Base-by-base conservation (phyloP, 2,888 invertebrate genomes). In the Patella ulyssiponensis region DNA sequence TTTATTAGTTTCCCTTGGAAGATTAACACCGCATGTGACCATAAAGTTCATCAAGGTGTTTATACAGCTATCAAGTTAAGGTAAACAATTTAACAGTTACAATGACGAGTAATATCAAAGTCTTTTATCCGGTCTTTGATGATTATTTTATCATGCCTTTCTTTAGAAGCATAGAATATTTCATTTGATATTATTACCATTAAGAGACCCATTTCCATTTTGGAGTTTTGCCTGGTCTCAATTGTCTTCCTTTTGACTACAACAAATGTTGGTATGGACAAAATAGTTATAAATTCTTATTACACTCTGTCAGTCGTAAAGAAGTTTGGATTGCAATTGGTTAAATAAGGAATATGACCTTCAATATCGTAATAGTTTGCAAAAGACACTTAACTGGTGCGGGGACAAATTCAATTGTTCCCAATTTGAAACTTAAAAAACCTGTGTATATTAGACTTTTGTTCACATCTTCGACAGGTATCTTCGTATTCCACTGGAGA, bases 61-160 rank as follows among this genome's bases (percentile, higher is more conserved):
- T 91, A 89, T 80, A 81, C 88, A 70, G 91, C 92, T 64, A 76
- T 91, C 44, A 91, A 91, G 80, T 86, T 91, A 84, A 89, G 89
- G 89, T 90, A 80, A 79, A 80, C 75, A 44, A 44, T 44, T 44
- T 70, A 9, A 33, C 20, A 17, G n/a, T n/a, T 64, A 64, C 5
- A 20, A 14, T 23, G n/a, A n/a, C 11, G 64, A 64, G n/a, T 23
- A 64, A 7, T 20, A n/a, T 23, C 20, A 64, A 64, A 11, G 20
- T 64, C 9, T n/a, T 64, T n/a, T 1, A 20, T 23, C 44, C 0
- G 1, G 44, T 44, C 44, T 44, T 9, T 44, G 44, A 44, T 9
- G 7, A 44, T 44, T 44, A 44, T 44, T 44, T 44, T 7, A 44
- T 44, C 9, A 44, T 44, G 44, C 33, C 33, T 33, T 33, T 33